phyloP scores from a whole-genome alignment of 2,888 invertebrate species.

The Aphodius sticticus region DNA sequence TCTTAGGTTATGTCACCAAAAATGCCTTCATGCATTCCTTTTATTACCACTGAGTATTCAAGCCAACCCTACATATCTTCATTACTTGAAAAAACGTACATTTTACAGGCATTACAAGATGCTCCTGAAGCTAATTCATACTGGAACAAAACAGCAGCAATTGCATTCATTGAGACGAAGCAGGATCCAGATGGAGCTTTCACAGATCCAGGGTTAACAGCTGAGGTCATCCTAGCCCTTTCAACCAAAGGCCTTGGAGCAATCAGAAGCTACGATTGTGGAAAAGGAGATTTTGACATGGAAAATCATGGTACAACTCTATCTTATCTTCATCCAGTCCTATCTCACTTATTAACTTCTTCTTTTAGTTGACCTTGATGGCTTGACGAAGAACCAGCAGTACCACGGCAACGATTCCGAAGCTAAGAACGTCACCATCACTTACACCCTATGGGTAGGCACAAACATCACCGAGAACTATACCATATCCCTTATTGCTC shows the following conservation, averaged over 20 bases:
- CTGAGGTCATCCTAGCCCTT: conserved; percentile 81
- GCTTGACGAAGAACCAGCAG: conserved; percentile 54
- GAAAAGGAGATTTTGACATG: conserved; percentile 57
- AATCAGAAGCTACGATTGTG: conserved; percentile 66
- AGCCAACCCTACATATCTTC: no score
- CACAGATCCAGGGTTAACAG: conserved; percentile 78
- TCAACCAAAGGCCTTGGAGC: conserved; percentile 76
- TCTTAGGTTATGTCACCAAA: no score
- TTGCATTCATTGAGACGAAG: conserved; percentile 75
- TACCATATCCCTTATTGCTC: conserved; percentile 78
- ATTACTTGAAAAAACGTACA: neutral
- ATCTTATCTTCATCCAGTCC: neutral
- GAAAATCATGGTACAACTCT: conserved; percentile 62
- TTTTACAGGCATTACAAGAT: conserved; percentile 75
- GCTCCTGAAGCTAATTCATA: conserved; percentile 72
- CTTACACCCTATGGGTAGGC: conserved; percentile 89
- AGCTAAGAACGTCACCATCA: conserved; percentile 76
- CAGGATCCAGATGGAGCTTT: conserved; percentile 84
- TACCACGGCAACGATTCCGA: conserved; percentile 66
- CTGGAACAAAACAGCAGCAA: conserved; percentile 83
- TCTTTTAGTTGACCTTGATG: conserved; percentile 56
- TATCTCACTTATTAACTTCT: neutral
- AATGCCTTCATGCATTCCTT: no score
- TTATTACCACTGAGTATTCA: no score
- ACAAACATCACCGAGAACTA: conserved; percentile 84